A percentile compares a stretch with the other conserved stretches of the same genome.
phyloP scores from a whole-genome alignment of 2,797 vertebrate species.

The Enteromius argenteus region DNA sequence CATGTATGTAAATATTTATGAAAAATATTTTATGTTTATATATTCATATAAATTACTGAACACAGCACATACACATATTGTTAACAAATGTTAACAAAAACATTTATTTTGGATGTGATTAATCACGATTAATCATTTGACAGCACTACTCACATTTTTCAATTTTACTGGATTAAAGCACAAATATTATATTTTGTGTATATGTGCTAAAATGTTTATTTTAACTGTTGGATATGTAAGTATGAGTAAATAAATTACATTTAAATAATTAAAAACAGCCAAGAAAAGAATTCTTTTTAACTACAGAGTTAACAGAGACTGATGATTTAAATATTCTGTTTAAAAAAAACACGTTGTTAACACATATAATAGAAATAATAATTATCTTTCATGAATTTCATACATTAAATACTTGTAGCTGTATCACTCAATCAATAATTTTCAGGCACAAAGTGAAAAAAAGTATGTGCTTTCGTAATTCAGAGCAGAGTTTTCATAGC shows the following conservation, averaged over 20 bases:
- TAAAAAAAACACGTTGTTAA: background rate
- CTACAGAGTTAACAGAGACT: background rate
- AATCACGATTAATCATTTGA: background rate
- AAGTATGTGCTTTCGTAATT: background rate
- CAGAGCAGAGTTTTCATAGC: constrained; percentile 21
- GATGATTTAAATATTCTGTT: background rate
- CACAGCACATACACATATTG: no score
- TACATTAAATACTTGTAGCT: background rate
- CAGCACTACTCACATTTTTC: background rate
- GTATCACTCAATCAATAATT: background rate
- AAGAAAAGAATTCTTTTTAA: no score
- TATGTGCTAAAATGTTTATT: background rate
- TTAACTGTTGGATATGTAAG: background rate
- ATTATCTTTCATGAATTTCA: background rate
- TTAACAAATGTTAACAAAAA: no score
- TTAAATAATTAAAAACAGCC: no score
- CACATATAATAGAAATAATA: background rate
- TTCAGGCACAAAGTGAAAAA: background rate
- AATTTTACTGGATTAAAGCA: background rate
- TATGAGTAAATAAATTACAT: no score
- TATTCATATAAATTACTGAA: no score
- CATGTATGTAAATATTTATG: no score
- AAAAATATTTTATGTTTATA: no score
- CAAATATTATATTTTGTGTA: background rate
- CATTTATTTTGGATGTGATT: no score